Evolutionary conservation across 2,797 vertebrate species (phyloP), one percentile per base, ranked within the genome.

Genomic region (Bucorvus abyssinicus): DNA sequence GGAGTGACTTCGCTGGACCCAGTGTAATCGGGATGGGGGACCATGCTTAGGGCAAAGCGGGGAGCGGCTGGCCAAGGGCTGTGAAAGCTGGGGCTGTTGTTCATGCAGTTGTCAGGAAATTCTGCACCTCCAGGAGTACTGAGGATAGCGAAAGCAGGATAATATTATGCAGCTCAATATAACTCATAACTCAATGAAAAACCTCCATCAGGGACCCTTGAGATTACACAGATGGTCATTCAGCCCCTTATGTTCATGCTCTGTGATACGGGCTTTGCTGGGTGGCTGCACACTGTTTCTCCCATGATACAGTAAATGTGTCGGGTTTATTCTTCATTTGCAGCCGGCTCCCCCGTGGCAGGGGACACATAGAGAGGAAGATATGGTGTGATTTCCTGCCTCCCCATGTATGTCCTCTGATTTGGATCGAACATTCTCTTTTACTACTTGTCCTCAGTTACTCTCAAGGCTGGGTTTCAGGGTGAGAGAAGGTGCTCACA

Each of bases 301-400:
- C 16, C 40, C 45, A 40, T 3, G 64, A 68, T 30, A 34, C 13
- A 36, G 61, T 8, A 63, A 60, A 63, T 40, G 23, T 4, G 23
- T 1, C 6, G 4, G 23, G 2, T 1, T 47, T 60, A 29, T 44
- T 14, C 20, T 77, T 55, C 47, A 17, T 64, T 40, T 68, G 27
- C 69, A 87, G 10, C 36, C 71, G 63, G 44, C 11, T 74, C 12
- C 34, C n/a, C 40, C 26, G 2, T 14, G 50, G 12, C 19, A 27
- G 19, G 3, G 53, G 63, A 30, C 53, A 59, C 0, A 0, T 0
- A 30, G 24, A 67, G n/a, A 56, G 27, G 68, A 75, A 91, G 60
- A 8, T 9, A 14, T 0, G 0, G 17, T 6, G 6, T 2, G 8
- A 32, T 10, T 68, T 64, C 47, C 24, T 49, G 13, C 14, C 9